These are phyloP conservation scores for Ectemnius continuus DNA, from an alignment of 2,888 invertebrate genomes.

Conservation along the genomic window DNA sequence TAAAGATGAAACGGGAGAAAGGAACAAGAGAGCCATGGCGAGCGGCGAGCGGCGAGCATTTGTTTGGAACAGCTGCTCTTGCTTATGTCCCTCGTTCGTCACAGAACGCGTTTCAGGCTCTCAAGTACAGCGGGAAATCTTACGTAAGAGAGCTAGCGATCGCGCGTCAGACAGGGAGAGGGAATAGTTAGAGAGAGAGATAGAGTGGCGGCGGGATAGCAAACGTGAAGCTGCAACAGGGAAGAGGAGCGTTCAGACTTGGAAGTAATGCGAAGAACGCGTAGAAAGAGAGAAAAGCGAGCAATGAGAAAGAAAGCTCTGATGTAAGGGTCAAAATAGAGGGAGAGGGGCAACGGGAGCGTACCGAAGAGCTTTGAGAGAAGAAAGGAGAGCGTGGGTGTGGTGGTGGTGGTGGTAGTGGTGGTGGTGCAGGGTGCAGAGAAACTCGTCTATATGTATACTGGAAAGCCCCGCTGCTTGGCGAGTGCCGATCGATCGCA, in stretches of 20 bases:
- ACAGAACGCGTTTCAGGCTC: conserved; percentile 32
- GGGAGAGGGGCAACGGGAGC: background rate
- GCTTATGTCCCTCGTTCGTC: conserved; percentile 53
- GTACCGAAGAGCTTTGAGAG: conserved; percentile 28
- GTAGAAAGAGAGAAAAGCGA: conserved; percentile 1
- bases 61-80: conserved; percentile 53
- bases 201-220: background rate
- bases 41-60: conserved; percentile 16
- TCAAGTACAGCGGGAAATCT: background rate
- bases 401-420: conserved; percentile 39
- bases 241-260: background rate
- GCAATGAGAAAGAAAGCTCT: background rate
- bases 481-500: conserved; percentile 70
- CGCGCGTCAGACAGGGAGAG: background rate
- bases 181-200: background rate
- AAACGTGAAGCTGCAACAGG: background rate
- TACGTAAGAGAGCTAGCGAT: conserved; percentile 1
- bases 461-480: conserved; percentile 58
- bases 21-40: background rate
- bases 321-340: background rate
- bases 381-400: conserved; percentile 37
- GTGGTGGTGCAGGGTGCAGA: conserved; percentile 47
- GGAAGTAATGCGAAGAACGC: background rate
- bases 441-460: conserved; percentile 48
- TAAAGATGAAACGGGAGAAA: background rate